Evolutionary conservation across 1,140 invertebrate genomes (phyloP).

Genomic region (Rhizoglyphus robini): DNA sequence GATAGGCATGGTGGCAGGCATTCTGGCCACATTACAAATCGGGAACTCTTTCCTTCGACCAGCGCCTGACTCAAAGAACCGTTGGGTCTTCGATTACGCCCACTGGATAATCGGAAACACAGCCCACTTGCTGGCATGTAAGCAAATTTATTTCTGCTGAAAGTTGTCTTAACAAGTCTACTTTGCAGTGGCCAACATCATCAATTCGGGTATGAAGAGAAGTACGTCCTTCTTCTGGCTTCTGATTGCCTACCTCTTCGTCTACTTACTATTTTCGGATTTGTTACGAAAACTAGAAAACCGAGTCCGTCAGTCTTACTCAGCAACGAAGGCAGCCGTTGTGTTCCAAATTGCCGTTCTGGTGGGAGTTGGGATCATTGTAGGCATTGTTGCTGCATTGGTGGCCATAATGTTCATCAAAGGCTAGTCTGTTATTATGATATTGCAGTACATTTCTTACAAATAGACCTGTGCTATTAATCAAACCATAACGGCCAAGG

Average conservation of each 20-base stretch:
- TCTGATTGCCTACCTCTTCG: background rate
- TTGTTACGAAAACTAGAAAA: background rate
- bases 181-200: background rate
- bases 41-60: constrained; percentile 2
- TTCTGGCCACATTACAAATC: constrained; percentile 4
- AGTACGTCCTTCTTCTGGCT: background rate
- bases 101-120: constrained; percentile 13
- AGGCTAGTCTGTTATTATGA: no score
- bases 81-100: constrained; percentile 3
- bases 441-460: no score
- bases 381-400: no score
- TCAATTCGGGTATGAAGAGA: background rate
- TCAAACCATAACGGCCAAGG: no score
- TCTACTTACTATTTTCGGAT: background rate
- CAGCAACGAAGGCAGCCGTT: no score
- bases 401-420: no score
- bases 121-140: constrained; percentile 3
- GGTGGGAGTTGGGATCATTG: no score
- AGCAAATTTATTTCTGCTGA: background rate
- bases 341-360: no score
- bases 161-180: background rate
- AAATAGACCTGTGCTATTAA: no score
- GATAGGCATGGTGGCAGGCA: background rate
- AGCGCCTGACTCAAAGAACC: background rate
- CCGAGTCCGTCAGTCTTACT: background rate